These are phyloP conservation scores for Caenorhabditis imperialis DNA, from an alignment of 2,888 invertebrate species.

Conservation along the genomic window DNA sequence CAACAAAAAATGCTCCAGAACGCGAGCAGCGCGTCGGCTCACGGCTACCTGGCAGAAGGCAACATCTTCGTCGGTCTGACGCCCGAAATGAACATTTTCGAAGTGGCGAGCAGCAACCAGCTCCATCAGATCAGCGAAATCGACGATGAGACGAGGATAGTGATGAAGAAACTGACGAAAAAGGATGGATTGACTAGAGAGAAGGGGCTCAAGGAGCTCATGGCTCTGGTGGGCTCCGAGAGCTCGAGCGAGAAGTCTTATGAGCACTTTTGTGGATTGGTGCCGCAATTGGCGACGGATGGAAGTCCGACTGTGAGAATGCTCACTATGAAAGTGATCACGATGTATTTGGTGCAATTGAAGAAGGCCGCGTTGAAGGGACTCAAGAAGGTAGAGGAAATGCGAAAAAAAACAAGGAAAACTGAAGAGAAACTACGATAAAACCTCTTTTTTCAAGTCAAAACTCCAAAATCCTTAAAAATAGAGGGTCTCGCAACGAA, in stretches of 20 bases:
- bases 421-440: not conserved
- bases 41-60: slow-evolving; percentile 41
- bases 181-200: slow-evolving; percentile 71
- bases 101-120: slow-evolving; percentile 27
- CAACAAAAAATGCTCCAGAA: too few species aligned
- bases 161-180: slow-evolving; percentile 70
- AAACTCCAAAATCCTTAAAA: not conserved
- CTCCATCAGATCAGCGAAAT: slow-evolving; percentile 42
- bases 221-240: slow-evolving; percentile 35
- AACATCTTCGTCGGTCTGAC: slow-evolving; percentile 46
- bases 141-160: slow-evolving; percentile 65
- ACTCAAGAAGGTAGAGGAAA: slow-evolving; percentile 57
- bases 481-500: too few species aligned
- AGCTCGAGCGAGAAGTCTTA: slow-evolving; percentile 37
- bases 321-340: slow-evolving; percentile 53
- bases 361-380: slow-evolving; percentile 59
- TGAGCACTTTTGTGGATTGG: slow-evolving; percentile 49
- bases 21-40: slow-evolving; percentile 63
- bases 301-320: slow-evolving; percentile 59
- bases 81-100: slow-evolving; percentile 55
- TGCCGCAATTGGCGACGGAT: slow-evolving; percentile 54
- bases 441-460: not conserved
- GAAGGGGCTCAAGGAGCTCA: slow-evolving; percentile 62
- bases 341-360: slow-evolving; percentile 51
- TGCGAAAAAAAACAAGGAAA: too few species aligned